Conservation (phyloP, 2,113 vertebrate genomes). For the human (Homo sapiens) region DNA sequence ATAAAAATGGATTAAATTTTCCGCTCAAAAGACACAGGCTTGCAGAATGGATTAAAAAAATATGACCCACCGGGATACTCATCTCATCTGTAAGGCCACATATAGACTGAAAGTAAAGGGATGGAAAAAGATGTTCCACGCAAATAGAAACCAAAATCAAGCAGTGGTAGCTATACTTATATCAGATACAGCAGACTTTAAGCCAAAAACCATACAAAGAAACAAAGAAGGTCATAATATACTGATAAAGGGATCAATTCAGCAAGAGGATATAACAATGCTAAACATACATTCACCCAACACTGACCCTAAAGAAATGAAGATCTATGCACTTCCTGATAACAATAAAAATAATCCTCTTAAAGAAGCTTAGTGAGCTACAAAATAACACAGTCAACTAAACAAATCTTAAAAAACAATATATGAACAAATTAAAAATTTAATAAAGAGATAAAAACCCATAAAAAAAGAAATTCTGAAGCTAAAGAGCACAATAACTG, state of each 20-base stretch:
- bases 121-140: background rate
- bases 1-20: background rate
- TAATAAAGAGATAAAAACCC: background rate
- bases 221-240: background rate
- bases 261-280: background rate
- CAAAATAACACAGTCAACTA: background rate
- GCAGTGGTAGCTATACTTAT: background rate
- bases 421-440: background rate
- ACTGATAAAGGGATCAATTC: background rate
- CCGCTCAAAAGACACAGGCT: background rate
- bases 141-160: background rate
- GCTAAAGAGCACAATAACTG: background rate
- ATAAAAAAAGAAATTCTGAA: background rate
- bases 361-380: background rate
- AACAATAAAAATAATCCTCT: background rate
- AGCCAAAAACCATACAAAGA: background rate
- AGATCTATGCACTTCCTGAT: background rate
- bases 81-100: background rate
- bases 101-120: background rate
- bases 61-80: background rate
- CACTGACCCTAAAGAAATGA: background rate
- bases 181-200: background rate
- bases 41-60: background rate
- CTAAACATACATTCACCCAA: background rate
- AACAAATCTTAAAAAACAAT: background rate